These are phyloP conservation scores for Mnemiopsis leidyi DNA, from an alignment of 37 sponge, comb jelly and placozoan species.

Conservation along the genomic window DNA sequence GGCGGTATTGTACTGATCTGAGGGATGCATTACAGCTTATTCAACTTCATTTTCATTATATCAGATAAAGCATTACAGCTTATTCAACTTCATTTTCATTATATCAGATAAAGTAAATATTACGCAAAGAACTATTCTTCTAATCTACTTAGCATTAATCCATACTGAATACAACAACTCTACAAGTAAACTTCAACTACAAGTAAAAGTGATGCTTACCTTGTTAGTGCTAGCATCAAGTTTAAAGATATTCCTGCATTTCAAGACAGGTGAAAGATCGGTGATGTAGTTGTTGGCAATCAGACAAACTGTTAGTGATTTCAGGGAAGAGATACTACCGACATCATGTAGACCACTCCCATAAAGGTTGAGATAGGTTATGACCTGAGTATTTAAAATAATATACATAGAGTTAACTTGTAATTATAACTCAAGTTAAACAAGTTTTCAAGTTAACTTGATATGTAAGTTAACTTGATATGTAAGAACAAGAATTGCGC, in stretches of 20 bases:
- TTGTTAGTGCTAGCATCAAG: conserved; percentile 81
- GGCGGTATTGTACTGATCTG: conserved; percentile 72
- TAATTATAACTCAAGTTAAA: no score
- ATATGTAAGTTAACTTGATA: no score
- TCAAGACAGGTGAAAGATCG: conserved; percentile 73
- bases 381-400: not conserved
- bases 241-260: conserved; percentile 75
- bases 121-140: no score
- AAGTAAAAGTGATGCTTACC: conserved; percentile 68
- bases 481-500: no score
- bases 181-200: not conserved
- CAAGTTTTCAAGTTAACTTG: no score
- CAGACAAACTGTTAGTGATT: conserved; percentile 70
- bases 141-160: no score
- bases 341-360: not conserved
- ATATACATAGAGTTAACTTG: not conserved
- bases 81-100: no score
- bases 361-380: conserved; percentile 19
- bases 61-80: no score
- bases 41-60: no score
- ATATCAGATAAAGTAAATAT: no score
- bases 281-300: conserved; percentile 69
- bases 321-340: not conserved
- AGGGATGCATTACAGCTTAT: no score
- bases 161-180: not conserved